A percentile compares a stretch with the other conserved stretches of the same genome.
Evolutionary conservation across 2,113 vertebrate genomes (phyloP).

Genomic region (Collichthys lucidus): DNA sequence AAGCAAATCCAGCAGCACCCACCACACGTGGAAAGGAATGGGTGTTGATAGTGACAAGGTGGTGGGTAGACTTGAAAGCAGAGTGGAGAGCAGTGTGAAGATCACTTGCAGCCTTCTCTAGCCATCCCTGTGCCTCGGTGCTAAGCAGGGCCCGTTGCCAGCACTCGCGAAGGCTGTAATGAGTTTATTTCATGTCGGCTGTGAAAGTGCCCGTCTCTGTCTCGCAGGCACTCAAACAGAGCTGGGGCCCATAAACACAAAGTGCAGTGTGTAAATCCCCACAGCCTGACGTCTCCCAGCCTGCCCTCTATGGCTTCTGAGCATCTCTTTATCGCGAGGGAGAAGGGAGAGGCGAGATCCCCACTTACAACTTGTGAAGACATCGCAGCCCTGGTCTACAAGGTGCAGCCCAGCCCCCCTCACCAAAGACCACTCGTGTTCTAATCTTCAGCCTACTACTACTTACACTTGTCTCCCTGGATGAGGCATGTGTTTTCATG

Average conservation of each 20-base stretch:
- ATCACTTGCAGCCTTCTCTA: slow-evolving; percentile 62
- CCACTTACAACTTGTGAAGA: slow-evolving; percentile 48
- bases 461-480: slow-evolving; percentile 25
- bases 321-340: slow-evolving; percentile 74
- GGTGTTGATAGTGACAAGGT: slow-evolving; percentile 53
- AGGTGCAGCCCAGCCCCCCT: slow-evolving; percentile 27
- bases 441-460: slow-evolving; percentile 34
- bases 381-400: slow-evolving; percentile 26
- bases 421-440: slow-evolving; percentile 38
- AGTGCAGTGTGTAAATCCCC: slow-evolving; percentile 80
- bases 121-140: slow-evolving; percentile 54
- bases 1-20: slow-evolving; percentile 29
- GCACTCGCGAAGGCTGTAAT: slow-evolving; percentile 75
- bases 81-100: slow-evolving; percentile 64
- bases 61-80: slow-evolving; percentile 49
- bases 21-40: neutral
- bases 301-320: slow-evolving; percentile 69
- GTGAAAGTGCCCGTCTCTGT: slow-evolving; percentile 79
- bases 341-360: slow-evolving; percentile 54
- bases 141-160: slow-evolving; percentile 68
- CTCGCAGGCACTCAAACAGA: slow-evolving; percentile 79
- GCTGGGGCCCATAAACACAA: slow-evolving; percentile 81
- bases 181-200: slow-evolving; percentile 82
- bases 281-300: slow-evolving; percentile 66
- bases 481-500: slow-evolving; percentile 30